Conservation (phyloP, 2,797 vertebrate genomes). For the Thripadectes ignobilis region DNA sequence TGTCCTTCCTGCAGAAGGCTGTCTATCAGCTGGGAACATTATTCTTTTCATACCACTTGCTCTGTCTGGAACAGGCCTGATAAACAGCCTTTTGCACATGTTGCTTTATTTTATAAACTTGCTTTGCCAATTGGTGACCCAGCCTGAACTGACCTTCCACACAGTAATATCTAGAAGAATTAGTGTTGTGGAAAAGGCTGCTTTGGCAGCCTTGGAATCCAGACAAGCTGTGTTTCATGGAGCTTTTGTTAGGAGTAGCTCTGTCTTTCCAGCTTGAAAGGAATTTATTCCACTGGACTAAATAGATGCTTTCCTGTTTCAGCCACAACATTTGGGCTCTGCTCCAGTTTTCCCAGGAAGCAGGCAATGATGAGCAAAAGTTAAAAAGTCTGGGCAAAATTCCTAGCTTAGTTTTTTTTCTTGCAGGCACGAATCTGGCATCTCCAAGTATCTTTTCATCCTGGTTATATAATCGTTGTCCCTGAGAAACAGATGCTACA, state of each 20-base stretch:
- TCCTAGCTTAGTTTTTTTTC: neutral
- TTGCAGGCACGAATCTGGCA: neutral
- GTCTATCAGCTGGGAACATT: neutral
- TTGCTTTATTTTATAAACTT: neutral
- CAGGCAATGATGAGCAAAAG: neutral
- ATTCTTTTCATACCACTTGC: neutral
- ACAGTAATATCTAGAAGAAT: neutral
- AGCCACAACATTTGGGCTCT: neutral
- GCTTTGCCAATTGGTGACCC: neutral
- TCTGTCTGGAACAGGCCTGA: neutral
- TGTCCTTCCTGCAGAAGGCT: neutral
- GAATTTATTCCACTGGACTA: neutral
- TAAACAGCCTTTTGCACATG: neutral
- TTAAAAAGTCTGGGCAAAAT: conserved; percentile 23
- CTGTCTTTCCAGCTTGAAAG: neutral
- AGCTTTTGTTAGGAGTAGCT: neutral
- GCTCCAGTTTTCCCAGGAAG: neutral
- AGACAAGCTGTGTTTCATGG: neutral
- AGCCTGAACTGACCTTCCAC: neutral
- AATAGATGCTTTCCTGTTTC: neutral
- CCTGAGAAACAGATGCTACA: neutral
- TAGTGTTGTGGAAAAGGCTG: neutral
- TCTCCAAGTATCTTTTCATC: neutral
- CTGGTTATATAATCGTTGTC: conserved; percentile 1
- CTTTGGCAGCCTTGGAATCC: neutral